phyloP scores from a whole-genome alignment of 1,140 invertebrate genomes.

The Leptinotarsa undecemlineata region DNA sequence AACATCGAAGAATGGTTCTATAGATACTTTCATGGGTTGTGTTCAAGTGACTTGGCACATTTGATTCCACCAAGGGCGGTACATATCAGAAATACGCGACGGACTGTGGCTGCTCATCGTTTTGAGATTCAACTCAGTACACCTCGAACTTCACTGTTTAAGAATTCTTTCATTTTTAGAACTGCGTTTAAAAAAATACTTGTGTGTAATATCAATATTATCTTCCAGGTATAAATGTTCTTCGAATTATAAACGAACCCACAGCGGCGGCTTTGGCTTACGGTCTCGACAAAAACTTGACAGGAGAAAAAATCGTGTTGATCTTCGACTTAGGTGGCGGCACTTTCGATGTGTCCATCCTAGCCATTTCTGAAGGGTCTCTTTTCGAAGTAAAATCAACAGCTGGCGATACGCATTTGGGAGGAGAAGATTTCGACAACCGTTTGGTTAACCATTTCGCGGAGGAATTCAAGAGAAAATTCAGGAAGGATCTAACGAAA shows the following conservation, averaged over 20 bases:
- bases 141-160: no score
- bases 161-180: no score
- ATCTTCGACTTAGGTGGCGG: slow-evolving; percentile 70
- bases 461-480: slow-evolving; percentile 60
- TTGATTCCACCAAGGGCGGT: no score
- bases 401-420: slow-evolving; percentile 64
- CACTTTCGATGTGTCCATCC: slow-evolving; percentile 77
- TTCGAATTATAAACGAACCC: slow-evolving; percentile 65
- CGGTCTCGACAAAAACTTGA: slow-evolving; percentile 75
- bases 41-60: no score
- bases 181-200: no score
- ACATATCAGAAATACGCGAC: no score
- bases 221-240: slow-evolving; percentile 66
- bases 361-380: slow-evolving; percentile 73
- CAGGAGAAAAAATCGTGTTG: slow-evolving; percentile 71
- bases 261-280: slow-evolving; percentile 79
- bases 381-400: slow-evolving; percentile 72
- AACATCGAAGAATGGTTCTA: no score
- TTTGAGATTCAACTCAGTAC: no score
- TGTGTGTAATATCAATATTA: slow-evolving; percentile 56
- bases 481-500: slow-evolving; percentile 57
- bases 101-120: no score
- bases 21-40: no score
- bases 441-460: slow-evolving; percentile 70
- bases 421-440: slow-evolving; percentile 66